Conservation (phyloP, 2,797 vertebrate genomes). For the Chelon labrosus region DNA sequence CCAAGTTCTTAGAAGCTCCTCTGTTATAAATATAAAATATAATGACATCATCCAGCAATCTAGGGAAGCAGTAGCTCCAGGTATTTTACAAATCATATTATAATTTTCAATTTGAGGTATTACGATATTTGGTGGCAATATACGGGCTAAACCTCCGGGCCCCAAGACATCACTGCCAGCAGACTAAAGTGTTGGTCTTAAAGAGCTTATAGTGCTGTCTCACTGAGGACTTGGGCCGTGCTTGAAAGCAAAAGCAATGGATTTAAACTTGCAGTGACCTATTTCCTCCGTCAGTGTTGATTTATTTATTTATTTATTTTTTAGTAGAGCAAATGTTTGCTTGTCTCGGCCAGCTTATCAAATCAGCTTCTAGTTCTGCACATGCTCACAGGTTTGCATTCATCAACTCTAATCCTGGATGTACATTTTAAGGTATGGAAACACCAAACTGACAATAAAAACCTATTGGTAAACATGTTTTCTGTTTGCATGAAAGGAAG, state of each 20-base stretch:
- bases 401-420: too few relatives aligned
- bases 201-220: slow-evolving; percentile 55
- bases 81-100: slow-evolving; percentile 29
- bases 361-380: not conserved
- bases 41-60: slow-evolving; percentile 4
- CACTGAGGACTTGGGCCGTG: slow-evolving; percentile 26
- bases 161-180: slow-evolving; percentile 25
- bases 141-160: slow-evolving; percentile 13
- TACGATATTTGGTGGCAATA: slow-evolving; percentile 31
- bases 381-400: too few relatives aligned
- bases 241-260: slow-evolving; percentile 49
- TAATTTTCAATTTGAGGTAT: slow-evolving; percentile 18
- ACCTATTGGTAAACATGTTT: too few relatives aligned
- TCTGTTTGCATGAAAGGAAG: too few relatives aligned
- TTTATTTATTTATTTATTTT: not conserved
- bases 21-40: not conserved
- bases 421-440: too few relatives aligned
- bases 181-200: slow-evolving; percentile 40
- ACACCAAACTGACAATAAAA: too few relatives aligned
- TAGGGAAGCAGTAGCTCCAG: not conserved
- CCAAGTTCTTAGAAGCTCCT: too few relatives aligned
- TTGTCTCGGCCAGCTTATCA: slow-evolving; percentile 21
- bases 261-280: slow-evolving; percentile 60
- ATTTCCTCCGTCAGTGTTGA: slow-evolving; percentile 49
- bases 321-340: not conserved